Evolutionary conservation across 2,888 invertebrate species (phyloP).

Genomic region (Pelosia muscerda): DNA sequence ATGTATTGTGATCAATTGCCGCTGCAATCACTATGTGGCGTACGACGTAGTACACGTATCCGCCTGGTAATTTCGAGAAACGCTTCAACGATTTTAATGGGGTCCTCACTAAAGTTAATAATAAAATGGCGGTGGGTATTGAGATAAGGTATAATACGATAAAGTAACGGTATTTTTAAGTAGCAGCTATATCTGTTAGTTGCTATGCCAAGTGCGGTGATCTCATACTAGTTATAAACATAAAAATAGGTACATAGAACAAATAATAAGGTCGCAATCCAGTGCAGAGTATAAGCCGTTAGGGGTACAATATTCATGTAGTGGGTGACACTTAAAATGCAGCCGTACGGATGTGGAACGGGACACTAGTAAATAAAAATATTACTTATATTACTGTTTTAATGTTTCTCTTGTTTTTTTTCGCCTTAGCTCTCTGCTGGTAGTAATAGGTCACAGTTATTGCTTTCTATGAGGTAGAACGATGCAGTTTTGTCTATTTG

Average conservation of each 20-base stretch:
- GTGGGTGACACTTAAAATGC: too few relatives aligned
- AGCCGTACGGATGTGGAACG: too few relatives aligned
- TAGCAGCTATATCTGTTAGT: conserved; percentile 28
- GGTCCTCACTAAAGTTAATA: conserved; percentile 28
- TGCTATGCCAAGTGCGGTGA: conserved; percentile 18
- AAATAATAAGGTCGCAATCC: neutral
- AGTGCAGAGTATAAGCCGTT: neutral
- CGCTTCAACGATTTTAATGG: conserved; percentile 27
- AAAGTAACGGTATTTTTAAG: conserved; percentile 31
- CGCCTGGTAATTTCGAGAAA: conserved; percentile 22
- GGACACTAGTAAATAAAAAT: too few relatives aligned
- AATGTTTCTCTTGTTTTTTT: too few relatives aligned
- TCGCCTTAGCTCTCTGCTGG: too few relatives aligned
- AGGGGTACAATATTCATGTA: too few relatives aligned
- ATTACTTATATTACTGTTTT: too few relatives aligned
- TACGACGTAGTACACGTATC: conserved; percentile 3
- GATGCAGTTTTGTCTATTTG: too few relatives aligned
- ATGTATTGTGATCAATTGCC: conserved; percentile 5
- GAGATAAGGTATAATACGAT: conserved; percentile 39
- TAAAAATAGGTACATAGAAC: neutral
- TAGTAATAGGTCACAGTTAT: too few relatives aligned
- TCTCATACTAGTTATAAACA: neutral
- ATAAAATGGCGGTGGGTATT: conserved; percentile 35
- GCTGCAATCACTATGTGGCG: conserved; percentile 11
- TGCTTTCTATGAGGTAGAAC: too few relatives aligned